Evolutionary conservation across 2,888 invertebrate genomes (phyloP), one percentile per base, ranked within the genome.

Genomic region (Limnephilus lunatus): DNA sequence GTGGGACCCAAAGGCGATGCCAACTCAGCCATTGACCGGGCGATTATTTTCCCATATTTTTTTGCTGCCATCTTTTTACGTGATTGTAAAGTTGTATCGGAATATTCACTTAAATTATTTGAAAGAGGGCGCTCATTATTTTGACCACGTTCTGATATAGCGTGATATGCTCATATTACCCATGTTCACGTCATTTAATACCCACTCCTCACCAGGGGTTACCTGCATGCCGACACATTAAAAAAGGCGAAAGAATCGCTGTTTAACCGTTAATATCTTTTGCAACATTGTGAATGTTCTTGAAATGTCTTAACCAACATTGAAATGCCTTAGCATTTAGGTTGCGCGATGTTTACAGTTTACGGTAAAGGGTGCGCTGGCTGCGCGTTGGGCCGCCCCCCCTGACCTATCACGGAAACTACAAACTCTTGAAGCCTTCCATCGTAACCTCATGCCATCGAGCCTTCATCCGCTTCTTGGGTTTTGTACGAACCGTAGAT

Each of bases 401-500:
- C 25, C 88, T 35, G 88, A 88, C 88, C 88, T 88, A 88, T 88
- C 88, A 88, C 88, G 88, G 68, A 68, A 68, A 68, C 88, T 30
- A 14, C 68, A 31, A 25, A 48, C 44, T 32, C 86, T 39, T 83
- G 12, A 39, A 32, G 35, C 35, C 32, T 32, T 32, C 32, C 48
- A 48, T 7, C 53, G 53, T 25, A 30, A n/a, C 86, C 39, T 35
- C 30, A 30, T 25, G 7, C 12, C 68, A 25, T 25, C 68, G 0
- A 68, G 25, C 68, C 68, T 68, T n/a, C 68, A 68, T 68, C 68
- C n/a, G 68, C 68, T 68, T 68, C 25, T 68, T 68, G 68, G 68
- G 25, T 25, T 19, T 39, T 25, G 68, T 68, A 68, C 68, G 25
- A 68, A 53, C 19, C 68, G n/a, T n/a, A 68, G 9, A 68, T 15